phyloP scores from a whole-genome alignment of 2,888 invertebrate genomes.

The Parapristionchus giblindavisi region DNA sequence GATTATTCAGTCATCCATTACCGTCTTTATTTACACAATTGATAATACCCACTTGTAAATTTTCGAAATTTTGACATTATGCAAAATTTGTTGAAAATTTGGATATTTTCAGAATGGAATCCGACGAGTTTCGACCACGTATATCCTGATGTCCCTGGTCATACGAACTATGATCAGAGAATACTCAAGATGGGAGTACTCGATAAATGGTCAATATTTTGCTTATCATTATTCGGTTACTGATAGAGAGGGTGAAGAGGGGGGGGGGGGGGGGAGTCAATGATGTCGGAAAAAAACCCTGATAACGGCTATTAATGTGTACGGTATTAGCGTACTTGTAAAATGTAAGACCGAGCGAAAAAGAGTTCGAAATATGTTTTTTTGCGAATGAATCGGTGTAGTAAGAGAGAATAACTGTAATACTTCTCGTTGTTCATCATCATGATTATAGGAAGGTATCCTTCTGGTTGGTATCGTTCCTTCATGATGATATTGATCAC shows the following conservation, averaged over 20 bases:
- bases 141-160: not conserved
- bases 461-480: constrained; percentile 2
- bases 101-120: not conserved
- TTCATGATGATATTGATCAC: not conserved
- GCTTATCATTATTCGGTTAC: not conserved
- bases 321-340: too few species aligned
- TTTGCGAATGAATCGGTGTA: not conserved
- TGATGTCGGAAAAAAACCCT: too few species aligned
- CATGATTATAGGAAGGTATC: not conserved
- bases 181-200: not conserved
- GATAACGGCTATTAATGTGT: too few species aligned
- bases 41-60: too few species aligned
- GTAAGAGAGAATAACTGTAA: not conserved
- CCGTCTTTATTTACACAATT: too few species aligned
- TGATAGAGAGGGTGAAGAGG: not conserved
- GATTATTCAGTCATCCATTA: too few species aligned
- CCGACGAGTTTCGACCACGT: not conserved
- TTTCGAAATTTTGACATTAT: not conserved
- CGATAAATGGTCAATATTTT: not conserved
- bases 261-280: too few species aligned
- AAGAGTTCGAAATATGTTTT: not conserved
- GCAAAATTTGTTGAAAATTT: not conserved
- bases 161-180: not conserved
- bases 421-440: not conserved
- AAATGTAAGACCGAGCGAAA: not conserved